A percentile compares a stretch with the other conserved stretches of the same genome.
Conservation (phyloP, 2,113 vertebrate species). For the Corynorhinus townsendii region DNA sequence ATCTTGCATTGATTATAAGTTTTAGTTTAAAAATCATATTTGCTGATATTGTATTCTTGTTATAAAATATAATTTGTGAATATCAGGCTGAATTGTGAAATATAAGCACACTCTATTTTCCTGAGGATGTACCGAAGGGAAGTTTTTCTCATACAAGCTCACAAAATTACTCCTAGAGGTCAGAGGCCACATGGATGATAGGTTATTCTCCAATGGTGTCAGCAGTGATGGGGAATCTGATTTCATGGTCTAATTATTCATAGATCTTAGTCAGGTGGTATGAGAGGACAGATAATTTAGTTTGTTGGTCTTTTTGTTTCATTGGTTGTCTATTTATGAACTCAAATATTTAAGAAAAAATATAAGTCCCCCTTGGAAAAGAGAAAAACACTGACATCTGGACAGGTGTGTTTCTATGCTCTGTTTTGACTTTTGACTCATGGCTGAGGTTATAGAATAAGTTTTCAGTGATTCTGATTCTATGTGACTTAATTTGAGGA, state of each 20-base stretch:
- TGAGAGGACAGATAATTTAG: neutral
- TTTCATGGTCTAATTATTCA: neutral
- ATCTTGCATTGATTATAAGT: neutral
- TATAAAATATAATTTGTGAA: neutral
- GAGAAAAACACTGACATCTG: neutral
- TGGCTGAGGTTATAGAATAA: neutral
- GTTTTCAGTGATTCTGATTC: neutral
- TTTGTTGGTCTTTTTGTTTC: neutral
- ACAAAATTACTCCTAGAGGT: neutral
- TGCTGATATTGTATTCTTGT: neutral
- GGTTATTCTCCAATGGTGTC: neutral
- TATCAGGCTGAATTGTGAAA: neutral
- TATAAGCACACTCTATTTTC: neutral
- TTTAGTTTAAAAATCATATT: neutral
- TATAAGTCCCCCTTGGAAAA: neutral
- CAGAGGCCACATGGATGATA: neutral
- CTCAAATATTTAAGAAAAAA: neutral
- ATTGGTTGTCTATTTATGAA: neutral
- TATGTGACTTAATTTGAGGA: neutral
- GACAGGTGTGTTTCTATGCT: neutral
- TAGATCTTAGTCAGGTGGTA: neutral
- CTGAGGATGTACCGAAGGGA: neutral
- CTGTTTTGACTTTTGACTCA: neutral
- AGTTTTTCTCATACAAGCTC: neutral
- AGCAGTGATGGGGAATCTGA: neutral